A percentile compares a stretch with the other conserved stretches of the same genome.
Conservation (phyloP, 2,113 vertebrate genomes). For the Rhabdornis inornatus region DNA sequence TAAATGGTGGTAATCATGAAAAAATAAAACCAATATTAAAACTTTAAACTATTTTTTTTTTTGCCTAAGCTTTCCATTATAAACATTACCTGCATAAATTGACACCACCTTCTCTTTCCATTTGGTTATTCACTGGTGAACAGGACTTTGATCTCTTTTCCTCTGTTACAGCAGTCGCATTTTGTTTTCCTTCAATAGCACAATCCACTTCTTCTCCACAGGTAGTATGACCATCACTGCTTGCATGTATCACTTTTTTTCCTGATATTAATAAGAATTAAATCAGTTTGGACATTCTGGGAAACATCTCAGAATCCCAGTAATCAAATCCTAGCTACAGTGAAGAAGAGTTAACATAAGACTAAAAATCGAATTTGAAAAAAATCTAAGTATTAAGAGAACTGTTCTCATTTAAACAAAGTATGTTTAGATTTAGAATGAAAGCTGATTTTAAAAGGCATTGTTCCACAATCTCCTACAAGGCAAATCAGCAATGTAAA, state of each 20-base stretch:
- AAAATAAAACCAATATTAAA: neutral
- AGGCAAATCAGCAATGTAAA: neutral
- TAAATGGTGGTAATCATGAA: neutral
- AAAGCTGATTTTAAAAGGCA: neutral
- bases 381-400: neutral
- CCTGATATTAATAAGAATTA: slow-evolving; percentile 33
- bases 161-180: neutral
- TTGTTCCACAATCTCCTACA: neutral
- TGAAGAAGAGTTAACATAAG: neutral
- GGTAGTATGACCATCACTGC: neutral
- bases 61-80: neutral
- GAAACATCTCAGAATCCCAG: neutral
- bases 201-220: neutral
- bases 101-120: neutral
- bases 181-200: neutral
- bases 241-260: neutral
- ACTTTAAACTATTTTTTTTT: neutral
- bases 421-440: neutral
- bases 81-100: slow-evolving; percentile 58
- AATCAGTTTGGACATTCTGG: neutral
- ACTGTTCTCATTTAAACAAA: neutral
- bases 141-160: neutral
- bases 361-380: neutral
- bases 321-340: neutral
- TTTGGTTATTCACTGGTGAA: neutral